Evolutionary conservation across 92 coral and sea anemone genomes (phyloP), one percentile per base, ranked within the genome.

Genomic region (Siderastrea radians): DNA sequence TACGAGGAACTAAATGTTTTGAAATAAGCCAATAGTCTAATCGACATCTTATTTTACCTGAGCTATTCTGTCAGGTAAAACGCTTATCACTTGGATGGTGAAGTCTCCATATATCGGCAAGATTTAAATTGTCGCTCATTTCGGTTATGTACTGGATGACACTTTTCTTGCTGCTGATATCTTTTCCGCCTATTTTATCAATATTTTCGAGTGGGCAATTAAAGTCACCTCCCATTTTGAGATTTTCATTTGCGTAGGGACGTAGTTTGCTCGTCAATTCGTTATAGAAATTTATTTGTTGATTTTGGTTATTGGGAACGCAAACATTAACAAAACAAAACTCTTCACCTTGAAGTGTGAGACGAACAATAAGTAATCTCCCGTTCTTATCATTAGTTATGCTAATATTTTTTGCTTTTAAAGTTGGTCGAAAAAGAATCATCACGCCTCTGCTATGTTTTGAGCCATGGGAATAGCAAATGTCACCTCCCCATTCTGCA

Each of bases 11-110:
- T 53, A 76, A 64, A 26, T 26, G 79, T 44, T 68, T 64, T 61
- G 84, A 86, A 45, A 86, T 58, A 77, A 78, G 64, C 79, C 84
- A 86, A 49, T 86, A 86, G 69, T 86, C 84, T n/a, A 86, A 71
- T 46, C 72, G 53, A 51, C 88, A 84, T 84, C 78, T 84, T 84
- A 73, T 60, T 11, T 84, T 84, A 15, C 80, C 87, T 16, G 79
- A 83, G 71, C 77, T 68, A n/a, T 72, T 72, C 16, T 72, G 74
- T 72, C 79, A 84, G 47, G 87, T 83, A 47, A 71, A 83, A 8
- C 72, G 87, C n/a, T 4, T 26, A 26, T 75, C 50, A 10, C 16
- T 15, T 12, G 67, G 89, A 48, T 85, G 89, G 3, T 85, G 89
- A 48, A 63, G 75, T 76, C 89, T 85, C 83, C 89, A 85, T 16